Evolutionary conservation across 1,140 invertebrate species (phyloP).

Genomic region (Drosophila micromelanica): DNA sequence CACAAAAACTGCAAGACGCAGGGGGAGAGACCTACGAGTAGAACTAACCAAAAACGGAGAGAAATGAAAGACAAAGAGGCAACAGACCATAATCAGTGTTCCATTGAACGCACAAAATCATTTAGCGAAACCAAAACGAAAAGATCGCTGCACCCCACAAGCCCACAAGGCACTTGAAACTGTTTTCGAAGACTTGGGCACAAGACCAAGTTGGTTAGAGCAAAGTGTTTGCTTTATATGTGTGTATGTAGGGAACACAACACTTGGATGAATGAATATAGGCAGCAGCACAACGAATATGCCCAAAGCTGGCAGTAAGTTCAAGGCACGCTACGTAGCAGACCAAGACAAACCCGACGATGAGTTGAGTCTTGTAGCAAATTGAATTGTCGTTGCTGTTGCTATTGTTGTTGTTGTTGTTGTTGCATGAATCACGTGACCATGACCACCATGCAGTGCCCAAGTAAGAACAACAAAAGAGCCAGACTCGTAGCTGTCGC

Average conservation of each 20-base stretch:
- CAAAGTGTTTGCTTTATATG: constrained; percentile 69
- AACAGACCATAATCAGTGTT: constrained; percentile 83
- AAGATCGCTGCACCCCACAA: constrained; percentile 68
- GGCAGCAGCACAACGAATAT: constrained; percentile 47
- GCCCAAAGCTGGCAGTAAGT: constrained; percentile 65
- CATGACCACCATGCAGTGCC: constrained; percentile 76
- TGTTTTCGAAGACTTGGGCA: constrained; percentile 66
- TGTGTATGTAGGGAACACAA: constrained; percentile 48
- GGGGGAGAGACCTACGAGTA: constrained; percentile 13
- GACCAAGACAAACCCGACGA: constrained; percentile 74
- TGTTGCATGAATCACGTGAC: constrained; percentile 84
- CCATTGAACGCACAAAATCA: constrained; percentile 84
- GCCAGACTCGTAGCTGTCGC: constrained; percentile 37
- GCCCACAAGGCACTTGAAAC: constrained; percentile 70
- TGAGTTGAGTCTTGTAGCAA: constrained; percentile 80
- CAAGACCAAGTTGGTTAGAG: constrained; percentile 69
- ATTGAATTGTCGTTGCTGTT: constrained; percentile 79
- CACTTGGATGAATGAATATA: constrained; percentile 80
- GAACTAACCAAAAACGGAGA: constrained; percentile 67
- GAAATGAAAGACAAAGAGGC: constrained; percentile 55
- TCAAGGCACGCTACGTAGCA: constrained; percentile 78
- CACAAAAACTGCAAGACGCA: neutral
- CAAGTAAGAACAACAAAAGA: constrained; percentile 65
- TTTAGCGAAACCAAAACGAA: constrained; percentile 83
- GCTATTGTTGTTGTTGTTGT: constrained; percentile 31